Conservation (phyloP, 2,797 vertebrate species). For the Notolabrus celidotus region DNA sequence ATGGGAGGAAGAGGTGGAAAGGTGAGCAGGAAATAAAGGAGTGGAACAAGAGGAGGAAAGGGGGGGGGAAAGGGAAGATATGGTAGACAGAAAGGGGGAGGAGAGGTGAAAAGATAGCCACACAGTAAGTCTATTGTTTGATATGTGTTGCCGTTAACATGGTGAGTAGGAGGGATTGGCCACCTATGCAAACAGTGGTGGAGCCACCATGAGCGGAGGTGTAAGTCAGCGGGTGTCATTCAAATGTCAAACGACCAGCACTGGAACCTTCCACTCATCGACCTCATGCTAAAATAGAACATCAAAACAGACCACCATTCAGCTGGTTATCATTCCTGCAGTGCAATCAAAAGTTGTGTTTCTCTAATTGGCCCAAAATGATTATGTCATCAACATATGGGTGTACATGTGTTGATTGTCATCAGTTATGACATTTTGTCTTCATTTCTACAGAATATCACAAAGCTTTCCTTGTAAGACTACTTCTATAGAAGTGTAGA, state of each 20-base stretch:
- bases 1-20: slow-evolving; percentile 31
- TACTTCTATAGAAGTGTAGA: too few species aligned
- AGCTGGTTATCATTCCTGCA: neutral
- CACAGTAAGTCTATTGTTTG: slow-evolving; percentile 73
- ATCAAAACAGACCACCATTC: slow-evolving; percentile 12
- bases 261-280: neutral
- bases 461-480: too few species aligned
- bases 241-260: slow-evolving; percentile 27
- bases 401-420: neutral
- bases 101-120: slow-evolving; percentile 64
- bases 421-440: neutral
- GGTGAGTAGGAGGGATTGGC: slow-evolving; percentile 37
- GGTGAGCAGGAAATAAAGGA: slow-evolving; percentile 44
- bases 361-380: neutral
- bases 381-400: neutral
- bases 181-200: slow-evolving; percentile 67
- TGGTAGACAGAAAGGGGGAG: too few species aligned
- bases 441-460: neutral
- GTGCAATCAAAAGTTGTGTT: neutral
- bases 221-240: slow-evolving; percentile 34
- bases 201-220: slow-evolving; percentile 35
- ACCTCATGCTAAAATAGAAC: slow-evolving; percentile 1
- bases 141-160: slow-evolving; percentile 47
- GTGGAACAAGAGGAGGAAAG: slow-evolving; percentile 40
- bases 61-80: slow-evolving; percentile 19